Percentiles rank a stretch among this genome's conserved stretches.
Evolutionary conservation across 2,113 vertebrate genomes (phyloP).

Genomic region (Upupa epops): DNA sequence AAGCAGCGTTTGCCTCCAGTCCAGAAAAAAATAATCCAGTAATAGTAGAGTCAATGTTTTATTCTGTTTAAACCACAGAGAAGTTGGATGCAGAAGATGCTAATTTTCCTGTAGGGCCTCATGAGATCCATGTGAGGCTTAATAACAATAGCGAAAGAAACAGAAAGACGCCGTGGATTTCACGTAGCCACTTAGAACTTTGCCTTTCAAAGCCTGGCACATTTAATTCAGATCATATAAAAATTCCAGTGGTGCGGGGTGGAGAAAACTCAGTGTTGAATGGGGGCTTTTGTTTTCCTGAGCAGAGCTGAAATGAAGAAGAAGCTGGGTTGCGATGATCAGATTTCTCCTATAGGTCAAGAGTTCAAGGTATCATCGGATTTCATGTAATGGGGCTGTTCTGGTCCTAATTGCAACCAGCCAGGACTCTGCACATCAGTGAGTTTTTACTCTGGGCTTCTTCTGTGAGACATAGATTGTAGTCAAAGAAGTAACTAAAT

Average conservation of each 20-base stretch:
- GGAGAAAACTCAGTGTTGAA: conserved; percentile 8
- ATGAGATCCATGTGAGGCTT: neutral
- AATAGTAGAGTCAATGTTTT: neutral
- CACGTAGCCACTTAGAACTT: neutral
- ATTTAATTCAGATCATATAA: neutral
- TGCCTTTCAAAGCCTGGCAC: neutral
- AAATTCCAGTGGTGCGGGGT: conserved; percentile 37
- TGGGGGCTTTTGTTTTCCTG: conserved; percentile 33
- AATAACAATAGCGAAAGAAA: neutral
- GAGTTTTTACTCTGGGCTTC: neutral
- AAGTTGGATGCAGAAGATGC: neutral
- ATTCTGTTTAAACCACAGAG: neutral
- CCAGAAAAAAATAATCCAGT: neutral
- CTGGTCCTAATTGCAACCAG: conserved; percentile 25
- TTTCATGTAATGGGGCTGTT: conserved; percentile 45
- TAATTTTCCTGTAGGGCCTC: neutral
- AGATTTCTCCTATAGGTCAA: conserved; percentile 47
- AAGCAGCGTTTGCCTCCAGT: neutral
- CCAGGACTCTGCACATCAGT: neutral
- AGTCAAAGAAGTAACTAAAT: neutral
- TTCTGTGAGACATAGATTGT: neutral
- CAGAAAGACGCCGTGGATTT: neutral
- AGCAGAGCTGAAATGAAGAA: conserved; percentile 28
- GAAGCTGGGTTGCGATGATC: neutral
- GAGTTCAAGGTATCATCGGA: conserved; percentile 24